Evolutionary conservation across 1,140 invertebrate species (phyloP), one percentile per base, ranked within the genome.

Genomic region (Trachymyrmex cornetzi): DNA sequence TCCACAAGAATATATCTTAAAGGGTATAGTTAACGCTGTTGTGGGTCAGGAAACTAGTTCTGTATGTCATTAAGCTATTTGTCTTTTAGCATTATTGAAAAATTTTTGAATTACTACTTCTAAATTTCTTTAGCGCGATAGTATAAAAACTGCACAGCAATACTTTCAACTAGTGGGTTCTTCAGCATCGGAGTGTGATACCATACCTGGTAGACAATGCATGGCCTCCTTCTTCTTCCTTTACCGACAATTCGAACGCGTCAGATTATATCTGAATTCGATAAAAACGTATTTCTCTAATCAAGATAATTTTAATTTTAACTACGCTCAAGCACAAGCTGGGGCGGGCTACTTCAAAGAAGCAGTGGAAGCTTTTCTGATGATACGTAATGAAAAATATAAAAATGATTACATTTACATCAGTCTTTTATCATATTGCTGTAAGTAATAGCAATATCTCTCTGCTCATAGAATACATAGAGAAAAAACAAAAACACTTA

Each of bases 171-270:
- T 99, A 67, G 99, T 99, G 34, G 99, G 99, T 64, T 98, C 98
- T 88, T 99, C 98, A 48, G 98, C 98, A 2, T 99, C 98, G 67
- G 99, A 99, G 96, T 99, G 99, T 94, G 99, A 99, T 95, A 99
- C 98, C 16, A 98, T 98, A 92, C 98, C 97, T 2, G 99, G 99
- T 1, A 96, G 99, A 48, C 99, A 99, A 94, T 99, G 99, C 93
- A 99, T 99, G 99, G 98, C 99, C 0, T 99, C 99, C 0, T 98
- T 98, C 59, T 99, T 99, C 95, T 99, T 99, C 94, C 96, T 99
- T 2, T 97, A 98, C 48, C 97, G 97, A 74, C 98, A 99, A 95
- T 99, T 99, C 95, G 98, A 99, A 91, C 99, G 99, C 96, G 99
- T 99, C 61, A 96, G 99, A 11, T 97, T 99, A 12, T 99, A 99